Percentiles rank a stretch among this genome's conserved stretches.
Conservation (phyloP, 1,140 invertebrate genomes). For the Meloidogyne floridensis region DNA sequence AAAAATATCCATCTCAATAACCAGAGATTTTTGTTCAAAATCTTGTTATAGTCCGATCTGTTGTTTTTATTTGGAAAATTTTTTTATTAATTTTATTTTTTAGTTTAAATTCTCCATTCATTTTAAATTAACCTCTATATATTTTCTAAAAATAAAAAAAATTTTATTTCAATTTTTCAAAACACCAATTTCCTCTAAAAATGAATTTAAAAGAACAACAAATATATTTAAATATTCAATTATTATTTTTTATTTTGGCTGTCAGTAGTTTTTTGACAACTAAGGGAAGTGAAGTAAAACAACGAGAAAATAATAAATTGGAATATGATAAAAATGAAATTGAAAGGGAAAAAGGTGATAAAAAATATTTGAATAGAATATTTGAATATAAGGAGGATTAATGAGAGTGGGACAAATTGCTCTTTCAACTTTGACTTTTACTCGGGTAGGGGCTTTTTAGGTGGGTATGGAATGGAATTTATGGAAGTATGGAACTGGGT, state of each 20-base stretch:
- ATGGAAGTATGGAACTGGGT: accelerated
- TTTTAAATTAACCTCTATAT: neutral
- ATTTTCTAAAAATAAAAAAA: neutral
- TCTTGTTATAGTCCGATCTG: too few species aligned
- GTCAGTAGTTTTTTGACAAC: neutral
- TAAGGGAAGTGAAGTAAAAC: neutral
- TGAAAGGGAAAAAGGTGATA: conserved; percentile 6
- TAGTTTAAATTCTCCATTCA: too few species aligned
- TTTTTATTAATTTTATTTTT: too few species aligned
- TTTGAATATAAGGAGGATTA: neutral
- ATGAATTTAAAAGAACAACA: neutral
- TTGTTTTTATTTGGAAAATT: too few species aligned
- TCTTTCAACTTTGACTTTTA: too few species aligned
- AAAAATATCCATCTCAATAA: too few species aligned
- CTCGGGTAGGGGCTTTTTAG: too few species aligned
- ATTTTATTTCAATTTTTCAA: neutral
- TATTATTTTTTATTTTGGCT: conserved; percentile 5
- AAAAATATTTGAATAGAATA: neutral
- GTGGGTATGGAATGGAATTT: too few species aligned
- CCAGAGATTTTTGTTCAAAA: too few species aligned
- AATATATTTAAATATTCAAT: conserved; percentile 7
- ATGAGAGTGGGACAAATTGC: too few species aligned
- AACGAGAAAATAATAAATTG: neutral
- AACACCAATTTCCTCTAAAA: neutral
- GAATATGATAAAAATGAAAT: neutral